Base-by-base conservation (phyloP, 2,113 vertebrate genomes). In the Tragulus kanchil region DNA sequence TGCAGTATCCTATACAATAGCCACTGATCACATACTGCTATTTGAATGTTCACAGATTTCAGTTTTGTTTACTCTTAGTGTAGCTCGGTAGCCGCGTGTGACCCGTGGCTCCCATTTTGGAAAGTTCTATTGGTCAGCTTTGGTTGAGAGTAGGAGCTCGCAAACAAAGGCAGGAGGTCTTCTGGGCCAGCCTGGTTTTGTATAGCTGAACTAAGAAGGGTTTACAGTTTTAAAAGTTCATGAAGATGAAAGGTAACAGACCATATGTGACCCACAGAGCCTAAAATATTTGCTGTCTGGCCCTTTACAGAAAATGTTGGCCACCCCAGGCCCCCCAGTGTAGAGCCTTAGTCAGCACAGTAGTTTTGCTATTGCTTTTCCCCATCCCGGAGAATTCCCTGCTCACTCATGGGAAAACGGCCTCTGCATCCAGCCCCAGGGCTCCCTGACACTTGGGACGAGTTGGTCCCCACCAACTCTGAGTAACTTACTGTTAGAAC, bases 361-460 rank as follows among this genome's bases (percentile, higher is more conserved):
- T 73, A 42, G 14, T 52, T 67, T 94, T 13, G 13, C 23, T 85
- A 28, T 89, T 94, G 23, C 88, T 92, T 96, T 92, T 78, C 45
- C 69, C 58, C 10, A 19, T 90, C 78, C 36, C 82, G 15, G 56
- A 93, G 94, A 93, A 85, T 97, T 81, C 58, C 23, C 59, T 15
- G 19, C 9, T 75, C 69, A 31, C 95, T 96, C 85, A 50, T 94
- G 93, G 93, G 94, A 96, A 96, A 95, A 81, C n/a, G 83, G 56
- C 85, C 61, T 97, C 31, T 96, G 56, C 26, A 95, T 58, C 65
- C 56, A 85, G 28, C 56, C 75, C 94, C 48, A 1, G 45, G 54
- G 64, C 67, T 78, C 50, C 69, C 56, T 67, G 81, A 87, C 86
- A 28, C 54, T 62, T 62, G 97, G 93, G 94, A 96, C 50, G 93